Base-by-base conservation (phyloP, 92 coral and sea anemone genomes). In the Parazoanthus swiftii region DNA sequence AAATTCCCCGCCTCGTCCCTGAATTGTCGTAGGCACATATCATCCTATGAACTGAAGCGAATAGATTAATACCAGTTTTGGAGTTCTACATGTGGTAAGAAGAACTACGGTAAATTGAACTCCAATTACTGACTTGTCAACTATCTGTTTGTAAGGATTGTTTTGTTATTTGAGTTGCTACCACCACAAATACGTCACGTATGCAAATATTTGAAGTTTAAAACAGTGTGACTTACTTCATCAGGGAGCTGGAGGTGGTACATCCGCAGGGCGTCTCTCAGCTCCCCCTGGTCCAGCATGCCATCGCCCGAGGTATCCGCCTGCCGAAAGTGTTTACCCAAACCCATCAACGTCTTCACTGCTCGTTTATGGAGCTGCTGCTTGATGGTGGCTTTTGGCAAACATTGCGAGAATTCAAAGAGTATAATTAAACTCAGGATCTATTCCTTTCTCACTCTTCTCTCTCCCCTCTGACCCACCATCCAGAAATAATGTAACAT, bases 301-400 rank as follows among this genome's bases (percentile, higher is more conserved):
- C 99, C 99, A 91, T 97, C 97, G 13, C 97, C 96, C 36, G 97
- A 90, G 65, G 85, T 91, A 80, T 97, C 99, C 77, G 95, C 89
- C 70, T 89, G 92, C 70, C 92, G 92, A 56, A 97, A 97, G 81
- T 97, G 96, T 84, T 91, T 91, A 58, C 99, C 97, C 16, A 97
- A 91, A 75, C 98, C 99, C 95, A 94, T 95, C 93, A 97, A 43
- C 13, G 99, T 94, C 82, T 94, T 97, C 0, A 91, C 97, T n/a
- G 98, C 99, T 83, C 99, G 92, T 63, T 72, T 91, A 13, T 89
- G 92, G 21, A 97, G 95, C 90, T 97, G 99, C 18, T 90, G 89
- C 81, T 78, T 89, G 46, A 97, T 94, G 67, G 93, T 65, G 71
- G 90, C 98, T 95, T 21, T 75, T 23, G 67, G 39, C 8, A 36